Conservation (phyloP, 2,797 vertebrate species). For the Scomberomorus guttatus region DNA sequence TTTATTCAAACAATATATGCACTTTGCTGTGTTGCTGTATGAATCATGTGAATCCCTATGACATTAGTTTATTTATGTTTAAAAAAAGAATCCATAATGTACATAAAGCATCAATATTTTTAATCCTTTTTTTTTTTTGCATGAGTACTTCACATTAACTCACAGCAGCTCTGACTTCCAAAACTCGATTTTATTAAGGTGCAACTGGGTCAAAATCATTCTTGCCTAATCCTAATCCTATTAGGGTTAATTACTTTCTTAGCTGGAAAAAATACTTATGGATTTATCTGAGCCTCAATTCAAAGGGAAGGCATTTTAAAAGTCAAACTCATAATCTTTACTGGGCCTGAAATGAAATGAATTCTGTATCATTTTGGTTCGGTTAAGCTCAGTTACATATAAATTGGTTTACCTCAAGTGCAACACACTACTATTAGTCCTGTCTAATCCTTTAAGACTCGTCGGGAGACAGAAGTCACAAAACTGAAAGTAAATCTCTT, state of each 20-base stretch:
- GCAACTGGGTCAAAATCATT: constrained; percentile 44
- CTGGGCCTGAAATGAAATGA: neutral
- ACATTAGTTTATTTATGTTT: neutral
- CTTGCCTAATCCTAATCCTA: constrained; percentile 38
- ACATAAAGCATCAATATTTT: neutral
- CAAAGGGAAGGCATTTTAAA: neutral
- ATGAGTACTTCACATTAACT: neutral
- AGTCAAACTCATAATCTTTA: neutral
- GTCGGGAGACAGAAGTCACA: neutral
- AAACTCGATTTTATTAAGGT: constrained; percentile 14
- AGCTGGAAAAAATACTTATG: constrained; percentile 8
- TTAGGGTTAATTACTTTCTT: constrained; percentile 25
- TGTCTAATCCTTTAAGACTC: neutral
- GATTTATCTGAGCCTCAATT: neutral
- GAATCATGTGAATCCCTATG: neutral
- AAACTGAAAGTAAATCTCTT: constrained; percentile 21
- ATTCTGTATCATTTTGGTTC: neutral
- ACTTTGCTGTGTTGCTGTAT: neutral
- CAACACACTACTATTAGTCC: neutral
- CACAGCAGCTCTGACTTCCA: neutral
- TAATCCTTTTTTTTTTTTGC: neutral
- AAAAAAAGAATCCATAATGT: neutral
- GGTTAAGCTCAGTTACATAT: neutral
- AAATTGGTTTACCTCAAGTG: neutral
- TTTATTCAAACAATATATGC: neutral